phyloP scores from a whole-genome alignment of 2,888 invertebrate species.

The Ophion slaviceki region DNA sequence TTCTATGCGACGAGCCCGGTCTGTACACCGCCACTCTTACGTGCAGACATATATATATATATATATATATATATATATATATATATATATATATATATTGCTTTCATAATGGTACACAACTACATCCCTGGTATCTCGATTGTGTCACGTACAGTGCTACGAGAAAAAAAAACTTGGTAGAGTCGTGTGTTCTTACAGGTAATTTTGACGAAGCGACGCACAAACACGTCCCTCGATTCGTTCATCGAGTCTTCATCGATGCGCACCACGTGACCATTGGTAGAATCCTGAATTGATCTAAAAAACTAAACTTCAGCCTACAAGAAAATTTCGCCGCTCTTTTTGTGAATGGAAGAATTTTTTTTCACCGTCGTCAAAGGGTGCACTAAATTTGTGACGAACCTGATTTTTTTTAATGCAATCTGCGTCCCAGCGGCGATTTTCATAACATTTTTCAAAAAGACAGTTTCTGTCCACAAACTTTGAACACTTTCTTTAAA shows the following conservation, averaged over 20 bases:
- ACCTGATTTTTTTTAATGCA: background rate
- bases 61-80: background rate
- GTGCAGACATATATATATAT: background rate
- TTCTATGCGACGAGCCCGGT: conserved; percentile 43
- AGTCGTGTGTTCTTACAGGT: conserved; percentile 29
- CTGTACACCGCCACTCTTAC: conserved; percentile 43
- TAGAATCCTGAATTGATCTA: background rate
- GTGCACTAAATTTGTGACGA: background rate
- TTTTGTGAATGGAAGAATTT: background rate
- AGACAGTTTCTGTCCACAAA: no score
- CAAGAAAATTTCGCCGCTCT: background rate
- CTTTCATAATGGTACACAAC: conserved; percentile 15
- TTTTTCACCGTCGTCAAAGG: background rate
- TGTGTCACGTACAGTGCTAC: conserved; percentile 27
- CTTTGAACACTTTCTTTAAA: background rate
- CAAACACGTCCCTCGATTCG: background rate
- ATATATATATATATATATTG: background rate
- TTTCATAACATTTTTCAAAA: background rate
- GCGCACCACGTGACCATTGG: background rate
- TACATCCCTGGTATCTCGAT: conserved; percentile 26
- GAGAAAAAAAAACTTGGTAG: conserved; percentile 21
- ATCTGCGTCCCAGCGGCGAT: background rate
- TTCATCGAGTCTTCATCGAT: background rate
- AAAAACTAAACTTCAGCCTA: background rate
- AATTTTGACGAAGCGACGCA: conserved; percentile 22